Conservation (phyloP, 2,888 invertebrate genomes). For the Tuberolachnus salignus region DNA sequence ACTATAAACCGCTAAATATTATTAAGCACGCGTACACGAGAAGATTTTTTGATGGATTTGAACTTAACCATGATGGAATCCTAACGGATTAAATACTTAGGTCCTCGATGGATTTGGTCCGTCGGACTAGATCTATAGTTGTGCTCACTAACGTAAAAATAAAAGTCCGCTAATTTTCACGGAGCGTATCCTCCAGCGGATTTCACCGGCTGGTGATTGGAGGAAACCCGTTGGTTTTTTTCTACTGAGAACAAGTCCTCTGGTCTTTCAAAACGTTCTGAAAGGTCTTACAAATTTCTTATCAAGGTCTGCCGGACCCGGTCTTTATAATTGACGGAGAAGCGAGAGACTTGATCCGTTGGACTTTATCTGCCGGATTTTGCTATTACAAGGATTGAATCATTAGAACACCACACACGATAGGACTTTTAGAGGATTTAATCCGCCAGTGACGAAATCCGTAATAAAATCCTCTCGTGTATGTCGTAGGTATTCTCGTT, state of each 20-base stretch:
- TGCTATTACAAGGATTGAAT: slow-evolving; percentile 1
- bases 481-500: no score
- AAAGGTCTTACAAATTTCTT: neutral
- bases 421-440: slow-evolving; percentile 12
- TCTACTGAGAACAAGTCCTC: slow-evolving; percentile 4
- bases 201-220: neutral
- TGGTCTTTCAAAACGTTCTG: slow-evolving; percentile 22
- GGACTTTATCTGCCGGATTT: slow-evolving; percentile 6
- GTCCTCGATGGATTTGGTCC: neutral
- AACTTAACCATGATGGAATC: no score
- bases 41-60: neutral
- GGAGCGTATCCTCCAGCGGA: neutral
- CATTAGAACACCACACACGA: neutral
- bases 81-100: neutral
- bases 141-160: neutral
- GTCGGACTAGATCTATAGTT: neutral
- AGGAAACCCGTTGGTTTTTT: neutral
- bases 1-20: no score
- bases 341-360: slow-evolving; percentile 1
- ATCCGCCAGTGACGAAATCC: neutral
- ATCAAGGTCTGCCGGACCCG: neutral
- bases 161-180: neutral
- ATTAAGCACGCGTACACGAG: slow-evolving; percentile 13
- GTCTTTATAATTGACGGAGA: neutral
- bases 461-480: neutral